Conservation (phyloP, 2,888 invertebrate genomes). For the Carpatolechia fugitivella region DNA sequence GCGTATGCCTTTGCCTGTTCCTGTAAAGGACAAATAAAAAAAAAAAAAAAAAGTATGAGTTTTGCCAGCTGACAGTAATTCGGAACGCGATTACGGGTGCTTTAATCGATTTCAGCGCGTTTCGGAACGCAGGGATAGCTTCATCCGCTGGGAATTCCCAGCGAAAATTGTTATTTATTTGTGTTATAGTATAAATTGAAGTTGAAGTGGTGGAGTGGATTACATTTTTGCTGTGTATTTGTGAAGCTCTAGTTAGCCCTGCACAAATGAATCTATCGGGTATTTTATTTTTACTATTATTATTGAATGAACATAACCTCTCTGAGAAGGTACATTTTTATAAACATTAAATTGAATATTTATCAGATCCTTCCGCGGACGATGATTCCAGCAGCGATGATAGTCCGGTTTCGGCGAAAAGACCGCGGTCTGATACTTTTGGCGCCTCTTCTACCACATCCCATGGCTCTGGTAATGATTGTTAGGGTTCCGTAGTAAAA, state of each 20-base stretch:
- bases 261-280: slow-evolving; percentile 14
- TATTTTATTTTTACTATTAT: not conserved
- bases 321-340: not conserved
- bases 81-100: too few species aligned
- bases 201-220: too few species aligned
- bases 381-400: slow-evolving; percentile 67
- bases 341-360: not conserved
- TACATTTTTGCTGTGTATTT: not conserved
- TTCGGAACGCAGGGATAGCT: too few species aligned
- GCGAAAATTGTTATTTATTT: too few species aligned
- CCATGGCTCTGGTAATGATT: slow-evolving; percentile 53
- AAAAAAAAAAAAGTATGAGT: too few species aligned
- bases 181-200: too few species aligned
- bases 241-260: not conserved
- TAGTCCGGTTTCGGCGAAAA: slow-evolving; percentile 50
- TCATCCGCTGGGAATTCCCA: too few species aligned
- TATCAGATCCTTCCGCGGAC: slow-evolving; percentile 50
- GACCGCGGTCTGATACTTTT: slow-evolving; percentile 54
- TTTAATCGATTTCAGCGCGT: too few species aligned
- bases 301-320: slow-evolving; percentile 1
- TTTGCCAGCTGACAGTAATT: too few species aligned
- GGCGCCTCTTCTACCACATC: slow-evolving; percentile 70
- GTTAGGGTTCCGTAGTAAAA: too few species aligned
- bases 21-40: too few species aligned
- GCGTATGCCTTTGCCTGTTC: too few species aligned